Conservation (phyloP, 2,113 vertebrate genomes). For the Phylloscopus trochiloides region DNA sequence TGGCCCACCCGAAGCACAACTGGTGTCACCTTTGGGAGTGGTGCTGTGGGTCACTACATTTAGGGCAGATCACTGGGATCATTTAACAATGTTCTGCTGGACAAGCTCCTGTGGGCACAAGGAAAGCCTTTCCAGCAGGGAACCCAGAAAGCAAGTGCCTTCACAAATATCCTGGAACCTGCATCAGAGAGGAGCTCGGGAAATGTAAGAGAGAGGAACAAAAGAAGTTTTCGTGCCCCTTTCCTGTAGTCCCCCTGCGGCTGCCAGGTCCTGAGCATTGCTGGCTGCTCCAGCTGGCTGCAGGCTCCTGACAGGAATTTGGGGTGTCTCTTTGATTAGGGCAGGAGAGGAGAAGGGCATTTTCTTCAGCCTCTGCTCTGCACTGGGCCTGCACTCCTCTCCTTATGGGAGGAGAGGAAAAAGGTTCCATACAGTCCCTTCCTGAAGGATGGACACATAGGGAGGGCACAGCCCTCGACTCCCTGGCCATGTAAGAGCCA, state of each 20-base stretch:
- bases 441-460: neutral
- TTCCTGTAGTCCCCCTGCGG: neutral
- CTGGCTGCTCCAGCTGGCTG: neutral
- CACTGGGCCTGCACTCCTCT: neutral
- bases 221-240: neutral
- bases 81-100: neutral
- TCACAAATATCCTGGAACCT: neutral
- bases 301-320: neutral
- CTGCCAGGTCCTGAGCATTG: neutral
- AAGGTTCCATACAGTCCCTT: accelerated
- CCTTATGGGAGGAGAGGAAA: accelerated
- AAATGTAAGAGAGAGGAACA: neutral
- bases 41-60: neutral
- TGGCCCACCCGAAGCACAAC: neutral
- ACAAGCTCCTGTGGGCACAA: neutral
- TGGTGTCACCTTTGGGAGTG: neutral
- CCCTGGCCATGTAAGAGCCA: accelerated
- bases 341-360: neutral
- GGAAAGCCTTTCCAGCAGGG: neutral
- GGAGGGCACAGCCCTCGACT: neutral
- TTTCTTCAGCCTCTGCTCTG: neutral
- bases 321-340: neutral
- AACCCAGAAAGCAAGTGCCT: neutral
- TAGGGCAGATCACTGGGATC: neutral
- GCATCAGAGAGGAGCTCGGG: neutral